Evolutionary conservation across 1,140 invertebrate species (phyloP).

Genomic region (Drosophila melanogaster): DNA sequence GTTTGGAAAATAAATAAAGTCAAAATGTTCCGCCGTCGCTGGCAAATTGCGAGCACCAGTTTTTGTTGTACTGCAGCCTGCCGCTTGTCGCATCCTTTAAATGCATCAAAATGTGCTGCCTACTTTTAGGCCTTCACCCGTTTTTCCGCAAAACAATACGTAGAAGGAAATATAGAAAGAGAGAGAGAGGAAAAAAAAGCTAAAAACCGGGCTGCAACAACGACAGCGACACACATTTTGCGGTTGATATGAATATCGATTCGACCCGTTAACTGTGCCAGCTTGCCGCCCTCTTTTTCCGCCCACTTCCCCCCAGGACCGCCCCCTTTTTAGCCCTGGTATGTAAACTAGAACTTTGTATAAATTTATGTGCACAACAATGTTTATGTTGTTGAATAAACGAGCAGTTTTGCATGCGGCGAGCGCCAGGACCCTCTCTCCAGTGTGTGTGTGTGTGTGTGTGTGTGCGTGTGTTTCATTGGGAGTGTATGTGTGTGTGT

Average conservation of each 20-base stretch:
- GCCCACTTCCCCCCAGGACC: not conserved
- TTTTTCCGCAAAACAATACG: conserved; percentile 4
- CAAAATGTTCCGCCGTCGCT: not conserved
- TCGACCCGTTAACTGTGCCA: conserved; percentile 73
- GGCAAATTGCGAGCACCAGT: conserved; percentile 8
- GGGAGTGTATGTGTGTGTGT: conserved; percentile 20
- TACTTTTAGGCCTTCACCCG: conserved; percentile 50
- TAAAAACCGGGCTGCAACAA: conserved; percentile 20
- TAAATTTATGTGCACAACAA: conserved; percentile 82
- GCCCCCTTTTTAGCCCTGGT: conserved; percentile 22
- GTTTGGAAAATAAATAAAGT: conserved; percentile 17
- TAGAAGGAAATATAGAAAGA: conserved; percentile 27
- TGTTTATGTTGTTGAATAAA: conserved; percentile 82
- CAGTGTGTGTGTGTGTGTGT: not conserved
- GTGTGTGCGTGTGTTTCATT: conserved; percentile 1
- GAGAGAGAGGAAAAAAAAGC: conserved; percentile 5
- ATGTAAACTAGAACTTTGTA: conserved; percentile 81
- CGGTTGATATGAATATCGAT: conserved; percentile 81
- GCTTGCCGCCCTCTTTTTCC: conserved; percentile 5
- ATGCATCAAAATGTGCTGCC: conserved; percentile 68
- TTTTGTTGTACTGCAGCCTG: conserved; percentile 21
- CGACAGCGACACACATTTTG: conserved; percentile 77
- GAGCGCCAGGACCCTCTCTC: conserved; percentile 31
- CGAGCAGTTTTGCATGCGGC: conserved; percentile 77
- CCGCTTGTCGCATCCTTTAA: conserved; percentile 27